A percentile compares a stretch with the other conserved stretches of the same genome.
phyloP scores from a whole-genome alignment of 2,113 vertebrate species.

The Grammomys dolichurus region DNA sequence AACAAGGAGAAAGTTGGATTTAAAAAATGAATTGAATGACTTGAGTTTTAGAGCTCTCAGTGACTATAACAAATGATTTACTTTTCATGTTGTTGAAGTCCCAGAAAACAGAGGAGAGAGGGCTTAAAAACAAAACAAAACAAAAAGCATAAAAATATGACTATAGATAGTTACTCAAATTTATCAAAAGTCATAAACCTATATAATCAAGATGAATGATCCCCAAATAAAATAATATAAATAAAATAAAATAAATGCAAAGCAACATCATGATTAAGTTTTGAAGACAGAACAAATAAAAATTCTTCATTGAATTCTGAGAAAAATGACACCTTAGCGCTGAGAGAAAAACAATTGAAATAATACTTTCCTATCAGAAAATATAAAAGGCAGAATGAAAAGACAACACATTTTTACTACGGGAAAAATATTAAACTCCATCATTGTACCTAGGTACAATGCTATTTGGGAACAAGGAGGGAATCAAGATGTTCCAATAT shows the following conservation, averaged over 20 bases:
- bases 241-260: background rate
- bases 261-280: background rate
- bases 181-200: background rate
- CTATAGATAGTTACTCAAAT: background rate
- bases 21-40: background rate
- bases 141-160: background rate
- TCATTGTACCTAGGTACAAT: background rate
- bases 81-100: background rate
- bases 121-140: background rate
- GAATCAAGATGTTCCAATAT: background rate
- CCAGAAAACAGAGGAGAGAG: background rate
- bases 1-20: constrained; percentile 2
- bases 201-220: constrained; percentile 18
- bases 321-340: background rate
- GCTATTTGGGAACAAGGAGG: background rate
- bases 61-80: background rate
- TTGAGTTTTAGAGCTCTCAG: background rate
- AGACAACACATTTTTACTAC: background rate
- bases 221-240: background rate
- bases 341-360: background rate
- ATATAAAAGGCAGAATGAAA: background rate
- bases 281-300: constrained; percentile 29
- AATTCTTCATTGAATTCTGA: background rate
- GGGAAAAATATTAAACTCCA: background rate
- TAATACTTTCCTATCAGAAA: background rate